These are phyloP conservation scores for Morelia viridis DNA, from an alignment of 2,797 vertebrate species.

Conservation along the genomic window DNA sequence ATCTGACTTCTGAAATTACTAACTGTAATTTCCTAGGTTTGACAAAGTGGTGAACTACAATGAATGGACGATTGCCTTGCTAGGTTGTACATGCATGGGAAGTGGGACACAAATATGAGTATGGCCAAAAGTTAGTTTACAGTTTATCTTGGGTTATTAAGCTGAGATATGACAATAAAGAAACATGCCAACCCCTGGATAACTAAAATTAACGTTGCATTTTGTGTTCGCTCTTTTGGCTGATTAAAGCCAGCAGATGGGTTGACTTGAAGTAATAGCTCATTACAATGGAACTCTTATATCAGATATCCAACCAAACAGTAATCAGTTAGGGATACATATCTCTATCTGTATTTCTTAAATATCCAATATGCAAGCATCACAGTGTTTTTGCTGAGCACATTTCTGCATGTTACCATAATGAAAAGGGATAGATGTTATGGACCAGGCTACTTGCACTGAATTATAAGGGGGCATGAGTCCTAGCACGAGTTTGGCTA, in stretches of 20 bases:
- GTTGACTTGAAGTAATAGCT: neutral
- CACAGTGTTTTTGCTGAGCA: neutral
- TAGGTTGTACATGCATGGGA: neutral
- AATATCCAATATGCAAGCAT: neutral
- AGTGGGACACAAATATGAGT: neutral
- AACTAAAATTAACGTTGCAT: rapidly evolving
- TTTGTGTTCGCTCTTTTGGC: neutral
- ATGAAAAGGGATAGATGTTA: neutral
- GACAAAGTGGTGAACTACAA: neutral
- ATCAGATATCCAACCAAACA: neutral
- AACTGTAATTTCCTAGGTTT: neutral
- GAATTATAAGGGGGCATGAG: neutral
- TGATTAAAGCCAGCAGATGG: neutral
- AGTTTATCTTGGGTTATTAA: neutral
- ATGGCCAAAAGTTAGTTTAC: neutral
- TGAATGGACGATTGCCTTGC: neutral
- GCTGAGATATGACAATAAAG: neutral
- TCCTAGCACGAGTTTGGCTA: neutral
- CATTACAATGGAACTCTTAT: neutral
- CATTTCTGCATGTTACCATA: neutral
- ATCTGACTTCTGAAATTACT: neutral
- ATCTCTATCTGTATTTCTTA: neutral
- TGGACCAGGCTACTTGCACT: neutral
- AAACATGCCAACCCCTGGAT: neutral
- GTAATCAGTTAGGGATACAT: neutral